phyloP scores from a whole-genome alignment of 2,888 invertebrate species.

The Pycnomerus fuliginosus region DNA sequence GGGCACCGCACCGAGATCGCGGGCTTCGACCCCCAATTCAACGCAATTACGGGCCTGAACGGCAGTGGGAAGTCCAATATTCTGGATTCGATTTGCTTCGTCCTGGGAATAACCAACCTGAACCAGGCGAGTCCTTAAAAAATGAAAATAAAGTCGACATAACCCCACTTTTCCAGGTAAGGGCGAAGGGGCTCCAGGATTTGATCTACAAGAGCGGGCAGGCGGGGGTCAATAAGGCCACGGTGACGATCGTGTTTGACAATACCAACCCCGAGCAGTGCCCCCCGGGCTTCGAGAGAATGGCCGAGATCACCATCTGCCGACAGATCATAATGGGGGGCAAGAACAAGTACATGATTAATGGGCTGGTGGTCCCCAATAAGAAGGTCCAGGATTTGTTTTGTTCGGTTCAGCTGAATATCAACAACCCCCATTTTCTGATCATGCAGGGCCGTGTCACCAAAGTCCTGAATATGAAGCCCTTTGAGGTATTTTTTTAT shows the following conservation, averaged over 20 bases:
- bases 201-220: conserved; percentile 98
- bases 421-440: conserved; percentile 98
- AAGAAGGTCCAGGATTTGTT: conserved; percentile 92
- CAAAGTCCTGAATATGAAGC: conserved; percentile 99
- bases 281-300: conserved; percentile 89
- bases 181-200: conserved; percentile 88
- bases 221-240: conserved; percentile 92
- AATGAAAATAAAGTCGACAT: background rate
- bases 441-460: conserved; percentile 99
- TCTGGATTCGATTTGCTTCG: conserved; percentile 96
- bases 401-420: conserved; percentile 94
- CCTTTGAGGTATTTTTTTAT: conserved; percentile 91
- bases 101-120: conserved; percentile 92
- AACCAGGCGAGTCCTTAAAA: conserved; percentile 67
- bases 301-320: conserved; percentile 88
- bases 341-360: conserved; percentile 91
- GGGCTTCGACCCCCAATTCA: conserved; percentile 92
- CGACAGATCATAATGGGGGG: conserved; percentile 87
- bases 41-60: conserved; percentile 97
- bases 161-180: conserved; percentile 66
- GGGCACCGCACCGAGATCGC: conserved; percentile 88
- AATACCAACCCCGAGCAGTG: conserved; percentile 78
- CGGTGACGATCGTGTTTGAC: conserved; percentile 94
- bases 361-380: conserved; percentile 87
- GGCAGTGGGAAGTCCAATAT: conserved; percentile 98